phyloP scores from a whole-genome alignment of 2,888 invertebrate species.

The Drosophila crucigera region DNA sequence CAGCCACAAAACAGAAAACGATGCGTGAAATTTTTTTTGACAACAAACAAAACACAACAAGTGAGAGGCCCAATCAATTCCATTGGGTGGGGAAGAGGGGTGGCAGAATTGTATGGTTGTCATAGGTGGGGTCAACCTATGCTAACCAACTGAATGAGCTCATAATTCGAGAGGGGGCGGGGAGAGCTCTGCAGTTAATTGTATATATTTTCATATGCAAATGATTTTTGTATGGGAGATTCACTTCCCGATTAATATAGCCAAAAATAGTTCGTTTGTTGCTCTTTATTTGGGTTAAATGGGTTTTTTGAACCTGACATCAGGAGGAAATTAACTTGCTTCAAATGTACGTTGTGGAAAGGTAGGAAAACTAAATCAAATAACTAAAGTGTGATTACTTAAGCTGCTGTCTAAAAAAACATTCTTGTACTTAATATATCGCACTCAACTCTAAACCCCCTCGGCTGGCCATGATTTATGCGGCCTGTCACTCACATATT shows the following conservation, averaged over 20 bases:
- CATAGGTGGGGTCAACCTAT: background rate
- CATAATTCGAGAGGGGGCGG: conserved; percentile 22
- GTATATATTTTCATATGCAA: conserved; percentile 59
- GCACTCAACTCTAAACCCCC: background rate
- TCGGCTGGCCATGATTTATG: conserved; percentile 66
- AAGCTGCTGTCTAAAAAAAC: conserved; percentile 30
- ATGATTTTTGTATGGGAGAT: conserved; percentile 42
- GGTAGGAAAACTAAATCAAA: conserved; percentile 16
- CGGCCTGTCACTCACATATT: conserved; percentile 53
- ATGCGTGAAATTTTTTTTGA: conserved; percentile 70
- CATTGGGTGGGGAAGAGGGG: background rate
- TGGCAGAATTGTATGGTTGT: no score
- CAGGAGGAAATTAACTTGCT: conserved; percentile 22
- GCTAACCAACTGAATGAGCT: conserved; percentile 56
- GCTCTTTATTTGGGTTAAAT: conserved; percentile 20
- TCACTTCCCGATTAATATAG: conserved; percentile 29
- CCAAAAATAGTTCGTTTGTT: conserved; percentile 20
- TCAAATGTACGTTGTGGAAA: background rate
- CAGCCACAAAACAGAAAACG: conserved; percentile 51
- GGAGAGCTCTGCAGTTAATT: conserved; percentile 17
- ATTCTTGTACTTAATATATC: conserved; percentile 12
- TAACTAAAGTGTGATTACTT: conserved; percentile 27
- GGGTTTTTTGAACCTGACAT: conserved; percentile 51
- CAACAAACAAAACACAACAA: conserved; percentile 69
- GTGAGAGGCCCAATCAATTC: conserved; percentile 32